Conservation (phyloP, 2,888 invertebrate species). For the Leptarthrus brevirostris region DNA sequence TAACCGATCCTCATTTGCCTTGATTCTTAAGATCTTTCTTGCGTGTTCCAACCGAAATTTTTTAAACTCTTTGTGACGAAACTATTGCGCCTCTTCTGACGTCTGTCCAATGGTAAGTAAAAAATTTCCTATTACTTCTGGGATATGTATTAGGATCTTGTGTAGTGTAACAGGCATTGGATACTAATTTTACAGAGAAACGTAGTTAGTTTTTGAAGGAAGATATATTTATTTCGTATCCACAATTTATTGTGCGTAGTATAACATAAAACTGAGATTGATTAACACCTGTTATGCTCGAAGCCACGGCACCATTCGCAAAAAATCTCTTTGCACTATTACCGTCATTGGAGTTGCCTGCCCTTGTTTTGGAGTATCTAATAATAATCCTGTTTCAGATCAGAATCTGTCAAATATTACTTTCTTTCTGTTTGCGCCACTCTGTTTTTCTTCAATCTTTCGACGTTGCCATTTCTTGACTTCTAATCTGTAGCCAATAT, state of each 20-base stretch:
- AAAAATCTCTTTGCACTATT: background rate
- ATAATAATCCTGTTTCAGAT: background rate
- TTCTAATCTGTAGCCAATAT: background rate
- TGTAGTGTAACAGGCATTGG: slow-evolving; percentile 59
- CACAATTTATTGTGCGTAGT: background rate
- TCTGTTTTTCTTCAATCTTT: background rate
- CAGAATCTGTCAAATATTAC: background rate
- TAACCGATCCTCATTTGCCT: slow-evolving; percentile 55
- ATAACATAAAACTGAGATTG: background rate
- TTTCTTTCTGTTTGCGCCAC: background rate
- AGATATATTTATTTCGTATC: too few relatives aligned
- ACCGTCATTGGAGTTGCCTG: background rate
- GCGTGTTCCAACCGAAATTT: slow-evolving; percentile 54
- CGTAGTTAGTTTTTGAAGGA: slow-evolving; percentile 48
- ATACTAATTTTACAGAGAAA: slow-evolving; percentile 57
- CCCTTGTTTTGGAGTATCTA: background rate
- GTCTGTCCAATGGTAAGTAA: slow-evolving; percentile 58
- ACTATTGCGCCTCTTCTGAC: slow-evolving; percentile 58
- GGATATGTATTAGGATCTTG: slow-evolving; percentile 57
- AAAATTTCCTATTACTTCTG: slow-evolving; percentile 55
- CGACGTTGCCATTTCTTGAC: background rate
- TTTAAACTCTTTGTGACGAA: slow-evolving; percentile 58
- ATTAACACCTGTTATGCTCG: background rate
- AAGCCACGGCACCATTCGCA: background rate
- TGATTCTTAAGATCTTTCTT: slow-evolving; percentile 56